Evolutionary conservation across 53 echinoderm and acorn worm genomes (phyloP).

Genomic region (Temnopleurus reevesii): DNA sequence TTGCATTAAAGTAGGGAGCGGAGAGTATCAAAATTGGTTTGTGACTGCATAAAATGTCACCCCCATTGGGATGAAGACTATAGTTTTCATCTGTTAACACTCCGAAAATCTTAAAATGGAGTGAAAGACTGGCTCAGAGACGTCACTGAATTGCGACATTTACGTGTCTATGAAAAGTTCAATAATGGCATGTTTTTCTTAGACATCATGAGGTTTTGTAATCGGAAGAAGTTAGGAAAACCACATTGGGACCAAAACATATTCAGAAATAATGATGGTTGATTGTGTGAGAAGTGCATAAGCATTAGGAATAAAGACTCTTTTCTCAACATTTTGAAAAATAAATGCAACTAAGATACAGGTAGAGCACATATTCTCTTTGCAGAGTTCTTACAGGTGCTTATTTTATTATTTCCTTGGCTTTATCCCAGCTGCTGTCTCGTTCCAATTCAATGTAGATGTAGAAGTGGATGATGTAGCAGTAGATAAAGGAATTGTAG

Average conservation of each 20-base stretch:
- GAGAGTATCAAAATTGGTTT: constrained; percentile 47
- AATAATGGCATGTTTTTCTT: constrained; percentile 1
- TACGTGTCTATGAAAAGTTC: background rate
- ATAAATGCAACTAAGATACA: background rate
- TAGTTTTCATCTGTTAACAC: constrained; percentile 19
- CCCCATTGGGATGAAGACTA: background rate
- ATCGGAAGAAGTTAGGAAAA: background rate
- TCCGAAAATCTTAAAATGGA: constrained; percentile 6
- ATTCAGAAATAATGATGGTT: background rate
- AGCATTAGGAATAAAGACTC: background rate
- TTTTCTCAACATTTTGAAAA: too few relatives aligned
- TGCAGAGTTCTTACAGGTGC: background rate
- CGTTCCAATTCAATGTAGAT: too few relatives aligned
- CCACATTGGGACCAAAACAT: background rate
- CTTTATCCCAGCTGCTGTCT: too few relatives aligned
- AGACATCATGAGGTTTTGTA: background rate
- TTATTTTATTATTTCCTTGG: too few relatives aligned
- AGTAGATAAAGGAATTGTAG: too few relatives aligned
- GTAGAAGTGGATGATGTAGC: too few relatives aligned
- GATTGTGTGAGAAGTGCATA: background rate
- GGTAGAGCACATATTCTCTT: background rate
- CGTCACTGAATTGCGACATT: background rate
- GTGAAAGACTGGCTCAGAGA: background rate
- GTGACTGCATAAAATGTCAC: constrained; percentile 20
- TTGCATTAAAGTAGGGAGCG: background rate